These are phyloP conservation scores for Amblyjoppa fuscipennis DNA, from an alignment of 2,888 invertebrate species.

Conservation along the genomic window DNA sequence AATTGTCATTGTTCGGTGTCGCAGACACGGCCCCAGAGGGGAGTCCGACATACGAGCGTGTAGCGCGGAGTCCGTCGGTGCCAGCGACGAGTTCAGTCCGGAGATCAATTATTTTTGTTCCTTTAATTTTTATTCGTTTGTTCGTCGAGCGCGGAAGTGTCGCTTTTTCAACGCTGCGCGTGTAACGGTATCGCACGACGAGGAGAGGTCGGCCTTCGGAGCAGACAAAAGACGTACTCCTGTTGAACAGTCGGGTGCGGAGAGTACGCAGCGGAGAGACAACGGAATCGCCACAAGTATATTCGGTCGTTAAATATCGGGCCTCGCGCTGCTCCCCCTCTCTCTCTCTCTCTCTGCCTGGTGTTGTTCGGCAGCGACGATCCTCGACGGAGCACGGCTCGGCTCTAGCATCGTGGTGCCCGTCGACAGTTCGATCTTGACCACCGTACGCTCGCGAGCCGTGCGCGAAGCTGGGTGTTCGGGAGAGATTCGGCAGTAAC, in stretches of 20 bases:
- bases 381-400: constrained; percentile 10
- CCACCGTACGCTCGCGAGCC: constrained; percentile 51
- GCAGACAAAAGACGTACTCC: constrained; percentile 76
- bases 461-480: constrained; percentile 25
- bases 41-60: no score
- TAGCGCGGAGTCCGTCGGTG: no score
- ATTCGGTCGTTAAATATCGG: neutral
- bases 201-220: constrained; percentile 80
- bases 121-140: constrained; percentile 13
- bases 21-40: neutral
- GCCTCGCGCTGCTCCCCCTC: constrained; percentile 16
- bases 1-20: constrained; percentile 3
- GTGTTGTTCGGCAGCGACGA: constrained; percentile 7
- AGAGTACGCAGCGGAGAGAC: constrained; percentile 70
- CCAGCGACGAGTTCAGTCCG: neutral
- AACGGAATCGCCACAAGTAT: constrained; percentile 59
- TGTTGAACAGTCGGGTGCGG: constrained; percentile 39
- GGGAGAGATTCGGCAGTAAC: constrained; percentile 19
- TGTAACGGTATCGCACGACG: constrained; percentile 78
- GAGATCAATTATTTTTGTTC: no score
- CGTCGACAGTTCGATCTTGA: constrained; percentile 57
- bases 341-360: constrained; percentile 12
- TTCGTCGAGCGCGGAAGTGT: constrained; percentile 54
- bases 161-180: constrained; percentile 45
- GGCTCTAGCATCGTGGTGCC: constrained; percentile 17